Percentiles rank a stretch among this genome's conserved stretches.
phyloP scores from a whole-genome alignment of 1,140 invertebrate genomes.

The Lineus longissimus region DNA sequence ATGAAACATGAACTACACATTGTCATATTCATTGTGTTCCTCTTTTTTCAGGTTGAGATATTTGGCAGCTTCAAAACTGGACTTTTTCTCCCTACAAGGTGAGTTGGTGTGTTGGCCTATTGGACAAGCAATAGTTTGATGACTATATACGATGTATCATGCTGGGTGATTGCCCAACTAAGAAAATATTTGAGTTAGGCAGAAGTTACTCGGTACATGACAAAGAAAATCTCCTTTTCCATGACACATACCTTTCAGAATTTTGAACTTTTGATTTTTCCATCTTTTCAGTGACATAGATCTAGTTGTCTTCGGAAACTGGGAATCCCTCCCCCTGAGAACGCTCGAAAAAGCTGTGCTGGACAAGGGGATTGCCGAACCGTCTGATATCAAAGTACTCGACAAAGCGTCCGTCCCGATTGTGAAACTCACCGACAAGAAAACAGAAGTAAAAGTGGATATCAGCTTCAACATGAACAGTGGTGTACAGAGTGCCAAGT shows the following conservation, averaged over 20 bases:
- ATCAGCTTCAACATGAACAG: slow-evolving; percentile 98
- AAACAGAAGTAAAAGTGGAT: slow-evolving; percentile 90
- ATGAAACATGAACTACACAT: too few species aligned
- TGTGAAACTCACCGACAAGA: slow-evolving; percentile 70
- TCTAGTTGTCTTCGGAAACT: slow-evolving; percentile 91
- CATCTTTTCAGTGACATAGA: slow-evolving; percentile 83
- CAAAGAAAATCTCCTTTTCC: slow-evolving; percentile 8
- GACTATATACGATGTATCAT: too few species aligned
- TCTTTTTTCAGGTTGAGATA: slow-evolving; percentile 69
- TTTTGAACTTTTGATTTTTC: slow-evolving; percentile 16
- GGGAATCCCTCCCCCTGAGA: slow-evolving; percentile 79
- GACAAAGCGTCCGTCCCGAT: slow-evolving; percentile 85
- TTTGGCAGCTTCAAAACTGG: slow-evolving; percentile 93
- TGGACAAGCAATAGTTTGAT: not conserved
- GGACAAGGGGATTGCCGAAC: slow-evolving; percentile 80
- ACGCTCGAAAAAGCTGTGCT: slow-evolving; percentile 86
- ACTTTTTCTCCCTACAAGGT: slow-evolving; percentile 86
- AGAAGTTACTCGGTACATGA: not conserved
- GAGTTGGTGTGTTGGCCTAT: slow-evolving; percentile 26
- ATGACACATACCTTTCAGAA: not conserved
- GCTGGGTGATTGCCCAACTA: not conserved
- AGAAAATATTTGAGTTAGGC: slow-evolving; percentile 10
- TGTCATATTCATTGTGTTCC: too few species aligned
- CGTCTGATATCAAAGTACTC: slow-evolving; percentile 85
- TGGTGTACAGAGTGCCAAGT: slow-evolving; percentile 71